These are phyloP conservation scores for Tipula unca DNA, from an alignment of 2,888 invertebrate species.

Conservation along the genomic window DNA sequence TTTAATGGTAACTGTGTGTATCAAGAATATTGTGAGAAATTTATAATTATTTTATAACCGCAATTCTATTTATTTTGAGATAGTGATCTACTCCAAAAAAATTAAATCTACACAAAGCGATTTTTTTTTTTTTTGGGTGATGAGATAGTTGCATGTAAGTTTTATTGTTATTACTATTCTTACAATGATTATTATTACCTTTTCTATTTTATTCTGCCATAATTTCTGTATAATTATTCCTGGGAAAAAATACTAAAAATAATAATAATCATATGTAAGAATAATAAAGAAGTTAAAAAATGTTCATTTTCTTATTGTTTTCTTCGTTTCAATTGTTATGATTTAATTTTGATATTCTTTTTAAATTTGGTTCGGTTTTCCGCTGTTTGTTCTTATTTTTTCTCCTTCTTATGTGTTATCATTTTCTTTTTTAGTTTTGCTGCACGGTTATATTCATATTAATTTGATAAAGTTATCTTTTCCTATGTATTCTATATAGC, in stretches of 20 bases:
- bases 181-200: conserved; percentile 8
- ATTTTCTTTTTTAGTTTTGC: background rate
- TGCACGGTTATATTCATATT: background rate
- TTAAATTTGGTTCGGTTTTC: background rate
- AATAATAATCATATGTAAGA: background rate
- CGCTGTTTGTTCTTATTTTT: background rate
- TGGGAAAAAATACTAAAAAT: background rate
- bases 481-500: background rate
- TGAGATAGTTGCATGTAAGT: conserved; percentile 14
- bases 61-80: background rate
- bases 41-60: background rate
- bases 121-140: background rate
- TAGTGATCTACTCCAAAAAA: conserved; percentile 2
- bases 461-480: background rate
- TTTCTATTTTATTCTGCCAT: background rate
- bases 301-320: conserved; percentile 10
- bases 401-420: background rate
- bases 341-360: background rate
- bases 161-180: background rate
- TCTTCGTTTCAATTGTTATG: conserved; percentile 9
- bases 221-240: conserved; percentile 14
- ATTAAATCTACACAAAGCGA: conserved; percentile 1
- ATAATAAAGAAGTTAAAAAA: conserved; percentile 8
- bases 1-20: background rate
- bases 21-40: background rate